Evolutionary conservation across 1,140 invertebrate species (phyloP).

Genomic region (Linepithema humile): DNA sequence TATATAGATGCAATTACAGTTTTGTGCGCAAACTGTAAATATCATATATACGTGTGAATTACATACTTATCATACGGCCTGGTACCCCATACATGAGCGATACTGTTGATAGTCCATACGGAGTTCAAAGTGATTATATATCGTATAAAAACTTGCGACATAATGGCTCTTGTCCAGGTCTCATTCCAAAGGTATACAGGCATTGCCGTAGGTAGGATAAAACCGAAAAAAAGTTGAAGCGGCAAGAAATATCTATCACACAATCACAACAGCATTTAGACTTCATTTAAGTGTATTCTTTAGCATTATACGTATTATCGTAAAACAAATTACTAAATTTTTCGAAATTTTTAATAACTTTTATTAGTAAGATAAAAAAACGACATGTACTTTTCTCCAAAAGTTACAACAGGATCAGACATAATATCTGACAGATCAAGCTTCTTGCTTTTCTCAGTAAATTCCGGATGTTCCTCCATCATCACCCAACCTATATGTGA

Average conservation of each 20-base stretch:
- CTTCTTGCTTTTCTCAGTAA: conserved; percentile 9
- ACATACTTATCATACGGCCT: conserved; percentile 89
- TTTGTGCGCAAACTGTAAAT: no score
- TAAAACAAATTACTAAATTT: no score
- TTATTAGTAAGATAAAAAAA: background rate
- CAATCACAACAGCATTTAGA: background rate
- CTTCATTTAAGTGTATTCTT: background rate
- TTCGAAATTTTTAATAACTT: no score
- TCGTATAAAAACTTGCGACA: conserved; percentile 85
- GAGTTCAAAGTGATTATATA: conserved; percentile 88
- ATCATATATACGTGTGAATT: conserved; percentile 74
- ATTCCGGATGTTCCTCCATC: conserved; percentile 52
- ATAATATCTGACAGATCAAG: conserved; percentile 34
- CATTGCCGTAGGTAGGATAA: conserved; percentile 89
- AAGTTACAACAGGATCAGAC: conserved; percentile 28
- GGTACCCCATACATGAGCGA: conserved; percentile 89
- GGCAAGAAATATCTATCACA: conserved; percentile 88
- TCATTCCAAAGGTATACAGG: conserved; percentile 88
- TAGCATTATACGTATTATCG: no score
- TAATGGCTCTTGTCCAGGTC: conserved; percentile 83
- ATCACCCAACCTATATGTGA: conserved; percentile 38
- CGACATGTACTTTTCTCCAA: conserved; percentile 8
- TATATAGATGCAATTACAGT: background rate
- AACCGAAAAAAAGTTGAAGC: conserved; percentile 88
- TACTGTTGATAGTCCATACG: conserved; percentile 91